Evolutionary conservation across 2,797 vertebrate genomes (phyloP).

Genomic region (Xiphorhynchus erythropygius): DNA sequence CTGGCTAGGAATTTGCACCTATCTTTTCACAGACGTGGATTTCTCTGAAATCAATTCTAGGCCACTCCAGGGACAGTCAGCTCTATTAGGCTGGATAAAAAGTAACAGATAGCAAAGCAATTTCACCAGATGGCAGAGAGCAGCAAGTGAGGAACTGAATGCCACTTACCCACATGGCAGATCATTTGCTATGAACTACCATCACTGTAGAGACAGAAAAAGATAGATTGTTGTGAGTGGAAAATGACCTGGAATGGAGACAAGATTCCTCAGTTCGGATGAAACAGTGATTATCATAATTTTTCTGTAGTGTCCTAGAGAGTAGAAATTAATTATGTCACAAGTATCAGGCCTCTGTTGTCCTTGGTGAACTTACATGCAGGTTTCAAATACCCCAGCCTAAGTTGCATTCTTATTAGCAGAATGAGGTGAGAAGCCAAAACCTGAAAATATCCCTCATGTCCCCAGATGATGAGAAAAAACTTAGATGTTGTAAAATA

Average conservation of each 20-base stretch:
- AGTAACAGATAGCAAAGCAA: slow-evolving; percentile 24
- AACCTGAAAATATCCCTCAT: neutral
- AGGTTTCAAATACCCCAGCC: neutral
- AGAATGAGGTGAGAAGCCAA: neutral
- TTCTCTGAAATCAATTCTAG: neutral
- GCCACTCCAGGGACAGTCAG: neutral
- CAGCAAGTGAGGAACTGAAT: neutral
- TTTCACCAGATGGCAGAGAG: slow-evolving; percentile 27
- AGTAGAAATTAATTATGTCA: neutral
- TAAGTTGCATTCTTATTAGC: neutral
- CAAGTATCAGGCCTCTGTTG: neutral
- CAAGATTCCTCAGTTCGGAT: neutral
- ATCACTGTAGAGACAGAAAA: neutral
- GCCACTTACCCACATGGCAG: slow-evolving; percentile 17
- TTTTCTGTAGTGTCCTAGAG: neutral
- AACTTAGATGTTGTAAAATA: neutral
- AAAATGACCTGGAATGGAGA: slow-evolving; percentile 5
- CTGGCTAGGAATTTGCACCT: neutral
- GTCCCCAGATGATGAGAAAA: neutral
- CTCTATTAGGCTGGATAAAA: neutral
- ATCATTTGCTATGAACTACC: slow-evolving; percentile 14
- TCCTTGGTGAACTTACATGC: neutral
- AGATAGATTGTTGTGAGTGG: neutral
- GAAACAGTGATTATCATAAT: neutral
- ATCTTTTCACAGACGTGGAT: neutral